These are phyloP conservation scores for Aphelenchoides avenae DNA, from an alignment of 1,140 invertebrate species.

Conservation along the genomic window DNA sequence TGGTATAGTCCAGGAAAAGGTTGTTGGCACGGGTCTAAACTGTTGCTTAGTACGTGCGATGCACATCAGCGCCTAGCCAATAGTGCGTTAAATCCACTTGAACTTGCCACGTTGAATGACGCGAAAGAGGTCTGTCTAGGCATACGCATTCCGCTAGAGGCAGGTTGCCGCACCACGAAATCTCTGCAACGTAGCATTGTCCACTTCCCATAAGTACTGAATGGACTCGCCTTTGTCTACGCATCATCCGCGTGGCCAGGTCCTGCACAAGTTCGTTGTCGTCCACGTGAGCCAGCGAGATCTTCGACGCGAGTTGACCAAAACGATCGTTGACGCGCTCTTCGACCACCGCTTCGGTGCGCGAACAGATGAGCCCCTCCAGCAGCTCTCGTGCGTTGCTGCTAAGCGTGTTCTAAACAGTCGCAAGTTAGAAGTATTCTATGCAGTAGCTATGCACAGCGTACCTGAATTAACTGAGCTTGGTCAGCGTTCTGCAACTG, in stretches of 20 bases:
- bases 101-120: slow-evolving; percentile 37
- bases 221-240: too few species aligned
- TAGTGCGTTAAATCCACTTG: too few species aligned
- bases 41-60: slow-evolving; percentile 4
- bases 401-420: slow-evolving; percentile 16
- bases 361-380: slow-evolving; percentile 31
- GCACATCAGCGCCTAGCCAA: too few species aligned
- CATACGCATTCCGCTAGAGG: too few species aligned
- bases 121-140: too few species aligned
- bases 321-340: slow-evolving; percentile 47
- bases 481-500: neutral
- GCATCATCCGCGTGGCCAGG: slow-evolving; percentile 24
- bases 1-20: slow-evolving; percentile 51
- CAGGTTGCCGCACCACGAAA: too few species aligned
- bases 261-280: slow-evolving; percentile 37
- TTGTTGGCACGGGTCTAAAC: slow-evolving; percentile 37
- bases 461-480: neutral
- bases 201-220: too few species aligned
- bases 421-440: slow-evolving; percentile 5
- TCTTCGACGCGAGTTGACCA: slow-evolving; percentile 37
- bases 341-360: slow-evolving; percentile 37
- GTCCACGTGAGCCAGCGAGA: slow-evolving; percentile 34
- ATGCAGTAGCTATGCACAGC: neutral
- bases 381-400: slow-evolving; percentile 19
- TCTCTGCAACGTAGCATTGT: too few species aligned